Conservation (phyloP, 2,113 vertebrate genomes). For the Caranx ignobilis region DNA sequence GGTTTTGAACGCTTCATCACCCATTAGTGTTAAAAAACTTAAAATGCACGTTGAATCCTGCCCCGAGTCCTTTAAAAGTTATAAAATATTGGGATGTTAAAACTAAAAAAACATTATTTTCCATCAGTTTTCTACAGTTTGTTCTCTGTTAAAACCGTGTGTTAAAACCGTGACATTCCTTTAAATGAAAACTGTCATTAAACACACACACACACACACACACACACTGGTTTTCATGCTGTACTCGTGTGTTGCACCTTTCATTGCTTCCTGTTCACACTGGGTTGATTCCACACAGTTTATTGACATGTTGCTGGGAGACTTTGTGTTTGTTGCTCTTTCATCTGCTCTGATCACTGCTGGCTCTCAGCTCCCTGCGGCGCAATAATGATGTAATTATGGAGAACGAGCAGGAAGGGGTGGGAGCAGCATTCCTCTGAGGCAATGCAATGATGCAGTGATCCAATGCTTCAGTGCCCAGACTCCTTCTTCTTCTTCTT, state of each 20-base stretch:
- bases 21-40: too few species aligned
- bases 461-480: too few species aligned
- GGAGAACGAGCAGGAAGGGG: constrained; percentile 36
- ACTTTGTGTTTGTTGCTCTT: constrained; percentile 5
- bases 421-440: constrained; percentile 28
- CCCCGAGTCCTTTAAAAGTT: too few species aligned
- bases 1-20: too few species aligned
- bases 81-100: too few species aligned
- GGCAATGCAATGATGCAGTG: background rate
- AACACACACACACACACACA: background rate
- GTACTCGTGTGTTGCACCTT: background rate
- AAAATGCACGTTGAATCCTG: too few species aligned
- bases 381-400: constrained; percentile 49
- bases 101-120: too few species aligned
- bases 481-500: background rate
- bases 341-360: background rate
- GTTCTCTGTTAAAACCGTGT: too few species aligned
- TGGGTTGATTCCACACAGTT: background rate
- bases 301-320: constrained; percentile 10
- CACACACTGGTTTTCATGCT: background rate
- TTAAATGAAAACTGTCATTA: background rate
- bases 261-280: background rate
- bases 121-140: too few species aligned
- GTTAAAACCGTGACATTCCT: background rate
- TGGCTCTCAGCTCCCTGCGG: constrained; percentile 2